Percentiles rank a stretch among this genome's conserved stretches.
Evolutionary conservation across 2,888 invertebrate species (phyloP).

Genomic region (Coenonympha glycerion): DNA sequence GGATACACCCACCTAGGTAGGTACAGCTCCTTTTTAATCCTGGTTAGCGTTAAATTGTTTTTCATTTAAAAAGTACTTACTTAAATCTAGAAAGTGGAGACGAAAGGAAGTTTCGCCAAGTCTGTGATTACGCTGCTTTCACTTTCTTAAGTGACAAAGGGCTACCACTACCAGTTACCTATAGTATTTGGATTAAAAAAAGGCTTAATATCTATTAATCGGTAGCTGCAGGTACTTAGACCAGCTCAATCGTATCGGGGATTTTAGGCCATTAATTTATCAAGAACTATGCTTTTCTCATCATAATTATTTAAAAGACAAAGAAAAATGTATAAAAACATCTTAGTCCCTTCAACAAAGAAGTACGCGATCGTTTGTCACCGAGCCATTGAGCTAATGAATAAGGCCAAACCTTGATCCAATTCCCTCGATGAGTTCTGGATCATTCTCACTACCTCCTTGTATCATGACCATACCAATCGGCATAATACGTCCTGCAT

Average conservation of each 20-base stretch:
- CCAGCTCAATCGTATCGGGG: neutral
- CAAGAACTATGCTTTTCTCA: too few relatives aligned
- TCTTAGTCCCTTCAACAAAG: constrained; percentile 4
- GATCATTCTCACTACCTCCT: constrained; percentile 39
- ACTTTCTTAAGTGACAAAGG: constrained; percentile 60
- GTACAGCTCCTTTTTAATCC: too few relatives aligned
- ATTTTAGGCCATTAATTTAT: too few relatives aligned
- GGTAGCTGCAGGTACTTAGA: too few relatives aligned
- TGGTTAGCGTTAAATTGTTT: too few relatives aligned
- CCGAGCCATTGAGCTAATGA: constrained; percentile 50
- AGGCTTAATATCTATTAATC: neutral
- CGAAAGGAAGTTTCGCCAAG: constrained; percentile 22
- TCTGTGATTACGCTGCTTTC: constrained; percentile 47
- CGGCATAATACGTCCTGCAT: neutral
- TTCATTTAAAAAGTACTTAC: neutral
- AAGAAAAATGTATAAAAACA: neutral
- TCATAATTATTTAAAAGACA: too few relatives aligned
- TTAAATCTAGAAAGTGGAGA: constrained; percentile 36
- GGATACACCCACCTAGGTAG: too few relatives aligned
- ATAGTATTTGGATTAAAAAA: constrained; percentile 38
- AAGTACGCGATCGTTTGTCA: constrained; percentile 17
- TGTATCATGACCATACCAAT: constrained; percentile 21
- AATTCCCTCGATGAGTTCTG: constrained; percentile 51
- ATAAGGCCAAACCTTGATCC: constrained; percentile 62
- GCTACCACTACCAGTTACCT: constrained; percentile 56